A percentile compares a stretch with the other conserved stretches of the same genome.
phyloP scores from a whole-genome alignment of 1,140 invertebrate species.

The Bombus huntii region DNA sequence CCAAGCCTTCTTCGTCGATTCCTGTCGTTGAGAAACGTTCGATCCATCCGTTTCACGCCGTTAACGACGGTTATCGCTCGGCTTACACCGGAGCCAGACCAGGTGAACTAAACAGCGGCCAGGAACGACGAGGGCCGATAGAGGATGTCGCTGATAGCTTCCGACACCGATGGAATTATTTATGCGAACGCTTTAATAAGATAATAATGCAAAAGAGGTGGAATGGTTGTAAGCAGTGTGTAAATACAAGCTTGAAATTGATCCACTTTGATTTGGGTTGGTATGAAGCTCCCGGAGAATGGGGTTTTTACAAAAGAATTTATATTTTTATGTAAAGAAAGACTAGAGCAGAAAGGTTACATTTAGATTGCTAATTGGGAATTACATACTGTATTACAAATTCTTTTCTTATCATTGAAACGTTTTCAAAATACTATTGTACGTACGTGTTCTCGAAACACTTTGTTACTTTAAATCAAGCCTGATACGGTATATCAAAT shows the following conservation, averaged over 20 bases:
- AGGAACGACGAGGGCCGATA: neutral
- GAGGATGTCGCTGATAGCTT: neutral
- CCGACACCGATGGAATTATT: slow-evolving; percentile 6
- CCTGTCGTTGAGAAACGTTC: slow-evolving; percentile 27
- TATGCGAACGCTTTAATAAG: neutral
- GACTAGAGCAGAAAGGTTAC: too few species aligned
- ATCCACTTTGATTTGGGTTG: neutral
- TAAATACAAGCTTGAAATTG: neutral
- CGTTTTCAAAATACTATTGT: too few species aligned
- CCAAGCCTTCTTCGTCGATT: slow-evolving; percentile 54
- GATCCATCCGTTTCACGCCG: slow-evolving; percentile 35
- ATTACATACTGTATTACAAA: too few species aligned
- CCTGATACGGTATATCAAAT: too few species aligned
- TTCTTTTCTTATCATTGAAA: too few species aligned
- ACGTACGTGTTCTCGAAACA: too few species aligned
- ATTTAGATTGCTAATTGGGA: too few species aligned
- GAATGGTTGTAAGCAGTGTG: too few species aligned
- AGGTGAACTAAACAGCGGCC: slow-evolving; percentile 20
- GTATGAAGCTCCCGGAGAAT: neutral
- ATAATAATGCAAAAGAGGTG: neutral
- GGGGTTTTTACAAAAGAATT: too few species aligned
- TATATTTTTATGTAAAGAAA: too few species aligned
- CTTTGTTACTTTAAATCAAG: too few species aligned
- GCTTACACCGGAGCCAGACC: neutral
- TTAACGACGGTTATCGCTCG: slow-evolving; percentile 42